phyloP scores from a whole-genome alignment of 1,140 invertebrate genomes.

The Drosophila triauraria region DNA sequence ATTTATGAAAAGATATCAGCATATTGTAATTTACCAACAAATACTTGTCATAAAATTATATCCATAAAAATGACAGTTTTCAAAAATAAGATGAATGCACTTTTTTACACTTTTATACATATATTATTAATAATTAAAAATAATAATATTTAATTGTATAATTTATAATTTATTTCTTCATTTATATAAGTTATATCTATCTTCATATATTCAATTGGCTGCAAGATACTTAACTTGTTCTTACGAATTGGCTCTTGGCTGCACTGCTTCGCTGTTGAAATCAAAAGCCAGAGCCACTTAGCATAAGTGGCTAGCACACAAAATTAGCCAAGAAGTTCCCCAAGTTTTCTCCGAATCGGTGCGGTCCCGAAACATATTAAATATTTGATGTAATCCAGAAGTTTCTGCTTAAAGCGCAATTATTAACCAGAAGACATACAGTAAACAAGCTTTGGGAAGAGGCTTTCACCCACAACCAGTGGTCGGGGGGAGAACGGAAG shows the following conservation, averaged over 20 bases:
- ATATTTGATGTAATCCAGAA: constrained; percentile 65
- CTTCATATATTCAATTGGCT: background rate
- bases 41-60: no score
- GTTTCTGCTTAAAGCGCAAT: constrained; percentile 32
- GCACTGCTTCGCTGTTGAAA: constrained; percentile 17
- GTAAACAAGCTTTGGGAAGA: constrained; percentile 13
- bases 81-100: no score
- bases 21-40: no score
- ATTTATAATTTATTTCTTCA: no score
- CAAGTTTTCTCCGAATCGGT: constrained; percentile 12
- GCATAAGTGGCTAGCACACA: constrained; percentile 25
- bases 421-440: constrained; percentile 10
- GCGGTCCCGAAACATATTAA: constrained; percentile 7
- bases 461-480: constrained; percentile 29
- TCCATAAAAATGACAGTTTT: no score
- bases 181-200: no score
- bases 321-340: constrained; percentile 12
- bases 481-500: constrained; percentile 24
- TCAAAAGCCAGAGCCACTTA: constrained; percentile 41
- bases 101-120: no score
- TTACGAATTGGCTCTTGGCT: background rate
- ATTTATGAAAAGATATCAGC: no score
- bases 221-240: background rate
- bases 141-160: no score
- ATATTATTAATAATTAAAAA: no score